A percentile compares a stretch with the other conserved stretches of the same genome.
phyloP scores from a whole-genome alignment of 2,113 vertebrate genomes.

The Sapajus apella region DNA sequence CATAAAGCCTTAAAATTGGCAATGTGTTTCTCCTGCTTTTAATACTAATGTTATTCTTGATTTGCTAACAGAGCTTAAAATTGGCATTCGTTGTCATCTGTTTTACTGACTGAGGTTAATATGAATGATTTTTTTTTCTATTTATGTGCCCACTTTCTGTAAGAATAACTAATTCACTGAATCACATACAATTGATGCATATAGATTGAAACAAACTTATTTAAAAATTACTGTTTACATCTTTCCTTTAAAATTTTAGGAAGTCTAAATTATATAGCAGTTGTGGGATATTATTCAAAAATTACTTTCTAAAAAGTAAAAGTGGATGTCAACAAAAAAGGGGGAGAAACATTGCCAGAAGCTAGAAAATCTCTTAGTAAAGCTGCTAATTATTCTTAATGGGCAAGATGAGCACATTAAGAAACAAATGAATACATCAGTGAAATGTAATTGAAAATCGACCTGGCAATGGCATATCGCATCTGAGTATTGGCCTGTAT shows the following conservation, averaged over 20 bases:
- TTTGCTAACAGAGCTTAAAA: slow-evolving; percentile 67
- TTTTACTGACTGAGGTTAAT: slow-evolving; percentile 73
- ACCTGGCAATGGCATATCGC: slow-evolving; percentile 85
- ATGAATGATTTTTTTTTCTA: slow-evolving; percentile 77
- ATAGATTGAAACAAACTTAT: slow-evolving; percentile 82
- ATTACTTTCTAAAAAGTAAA: slow-evolving; percentile 86
- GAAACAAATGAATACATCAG: slow-evolving; percentile 90
- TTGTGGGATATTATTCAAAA: slow-evolving; percentile 85
- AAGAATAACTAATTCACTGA: slow-evolving; percentile 76
- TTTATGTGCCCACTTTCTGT: slow-evolving; percentile 67
- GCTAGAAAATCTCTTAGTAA: slow-evolving; percentile 87
- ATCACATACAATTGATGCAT: slow-evolving; percentile 78
- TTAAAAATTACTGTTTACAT: slow-evolving; percentile 86
- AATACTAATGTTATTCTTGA: slow-evolving; percentile 67
- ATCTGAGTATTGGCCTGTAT: slow-evolving; percentile 85
- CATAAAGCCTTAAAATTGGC: slow-evolving; percentile 59
- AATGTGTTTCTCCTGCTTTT: slow-evolving; percentile 70
- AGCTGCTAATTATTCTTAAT: slow-evolving; percentile 91
- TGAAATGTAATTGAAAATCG: slow-evolving; percentile 89
- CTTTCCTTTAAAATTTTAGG: slow-evolving; percentile 83
- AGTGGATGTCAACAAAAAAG: slow-evolving; percentile 82
- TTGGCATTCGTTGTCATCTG: slow-evolving; percentile 67
- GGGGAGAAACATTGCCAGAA: slow-evolving; percentile 82
- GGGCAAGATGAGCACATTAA: slow-evolving; percentile 90
- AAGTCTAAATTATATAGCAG: slow-evolving; percentile 84